Evolutionary conservation across 2,113 vertebrate genomes (phyloP).

Genomic region (Campylomormyrus numenius): DNA sequence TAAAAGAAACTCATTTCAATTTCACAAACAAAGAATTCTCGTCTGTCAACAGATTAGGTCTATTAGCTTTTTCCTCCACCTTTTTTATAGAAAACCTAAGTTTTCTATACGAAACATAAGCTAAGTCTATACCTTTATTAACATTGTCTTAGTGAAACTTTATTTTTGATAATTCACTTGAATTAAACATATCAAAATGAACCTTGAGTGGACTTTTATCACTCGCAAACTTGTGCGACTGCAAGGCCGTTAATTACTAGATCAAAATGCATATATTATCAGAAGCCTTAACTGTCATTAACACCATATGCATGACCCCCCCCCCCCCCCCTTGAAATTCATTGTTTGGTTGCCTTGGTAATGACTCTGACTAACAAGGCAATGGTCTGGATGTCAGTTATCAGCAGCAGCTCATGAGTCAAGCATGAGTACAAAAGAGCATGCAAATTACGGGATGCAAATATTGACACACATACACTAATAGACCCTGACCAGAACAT

Average conservation of each 20-base stretch:
- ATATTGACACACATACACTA: background rate
- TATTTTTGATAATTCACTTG: background rate
- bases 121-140: background rate
- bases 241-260: background rate
- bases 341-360: conserved; percentile 15
- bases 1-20: background rate
- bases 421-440: background rate
- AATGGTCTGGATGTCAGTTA: background rate
- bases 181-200: background rate
- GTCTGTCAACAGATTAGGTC: background rate
- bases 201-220: background rate
- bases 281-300: too few species aligned
- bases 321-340: background rate
- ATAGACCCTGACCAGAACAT: background rate
- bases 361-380: background rate
- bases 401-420: background rate
- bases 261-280: background rate
- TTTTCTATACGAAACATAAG: background rate
- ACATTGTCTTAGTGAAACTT: background rate
- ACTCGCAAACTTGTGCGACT: background rate
- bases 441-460: background rate
- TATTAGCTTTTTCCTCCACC: background rate
- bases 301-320: background rate
- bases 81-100: background rate
- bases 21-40: background rate